Evolutionary conservation across 2,113 vertebrate species (phyloP).

Genomic region (Cardinalis cardinalis): DNA sequence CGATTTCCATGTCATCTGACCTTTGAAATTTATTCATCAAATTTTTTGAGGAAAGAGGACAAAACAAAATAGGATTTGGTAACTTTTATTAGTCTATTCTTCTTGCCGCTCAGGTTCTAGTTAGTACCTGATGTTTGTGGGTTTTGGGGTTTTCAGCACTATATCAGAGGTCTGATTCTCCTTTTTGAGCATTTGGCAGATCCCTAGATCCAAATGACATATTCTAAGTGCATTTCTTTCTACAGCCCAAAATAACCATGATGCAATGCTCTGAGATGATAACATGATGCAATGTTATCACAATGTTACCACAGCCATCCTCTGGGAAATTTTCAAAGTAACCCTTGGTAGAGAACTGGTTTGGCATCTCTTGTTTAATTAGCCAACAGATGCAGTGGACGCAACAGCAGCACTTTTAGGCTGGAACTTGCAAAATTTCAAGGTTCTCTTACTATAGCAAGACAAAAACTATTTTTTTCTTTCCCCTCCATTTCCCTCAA

Average conservation of each 20-base stretch:
- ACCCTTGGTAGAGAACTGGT: neutral
- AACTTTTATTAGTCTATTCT: neutral
- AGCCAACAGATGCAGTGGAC: neutral
- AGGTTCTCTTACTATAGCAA: neutral
- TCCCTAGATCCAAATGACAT: neutral
- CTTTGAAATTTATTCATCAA: neutral
- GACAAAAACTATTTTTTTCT: neutral
- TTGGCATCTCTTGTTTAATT: neutral
- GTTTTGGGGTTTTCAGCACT: neutral
- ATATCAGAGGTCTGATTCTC: neutral
- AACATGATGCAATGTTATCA: neutral
- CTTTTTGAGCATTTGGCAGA: neutral
- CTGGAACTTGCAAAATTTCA: neutral
- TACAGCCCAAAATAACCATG: neutral
- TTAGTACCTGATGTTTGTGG: neutral
- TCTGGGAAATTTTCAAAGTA: neutral
- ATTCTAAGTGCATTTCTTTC: neutral
- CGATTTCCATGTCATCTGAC: neutral
- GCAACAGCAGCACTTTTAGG: neutral
- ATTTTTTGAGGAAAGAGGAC: neutral
- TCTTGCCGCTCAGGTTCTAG: neutral
- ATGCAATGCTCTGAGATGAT: neutral
- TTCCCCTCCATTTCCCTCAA: neutral
- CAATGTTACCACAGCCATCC: neutral
- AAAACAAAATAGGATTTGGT: neutral